Base-by-base conservation (phyloP, 2,888 invertebrate genomes). In the Stenurella melanura region DNA sequence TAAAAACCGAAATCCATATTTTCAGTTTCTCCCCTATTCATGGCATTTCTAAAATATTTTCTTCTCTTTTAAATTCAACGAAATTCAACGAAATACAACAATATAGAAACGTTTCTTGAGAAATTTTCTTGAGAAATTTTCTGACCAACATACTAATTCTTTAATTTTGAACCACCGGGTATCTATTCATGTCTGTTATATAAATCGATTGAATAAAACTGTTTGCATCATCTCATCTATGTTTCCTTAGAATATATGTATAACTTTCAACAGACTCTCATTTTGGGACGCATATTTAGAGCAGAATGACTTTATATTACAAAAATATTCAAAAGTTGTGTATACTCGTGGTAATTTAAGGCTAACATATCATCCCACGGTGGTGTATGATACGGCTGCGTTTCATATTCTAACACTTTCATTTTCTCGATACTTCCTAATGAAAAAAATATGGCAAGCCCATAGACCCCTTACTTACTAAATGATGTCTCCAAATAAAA, bases 371-470 rank as follows among this genome's bases (percentile, higher is more conserved):
- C 50, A 0, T 17, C n/a, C 5, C 15, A n/a, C n/a, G n/a, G 4
- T 4, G 50, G 50, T 50, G 50, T 50, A 15, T 50, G 50, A n/a
- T 50, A 15, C 5, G 50, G 50, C 12, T 6, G n/a, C 3, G 50
- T 50, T n/a, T 15, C n/a, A 50, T 50, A 50, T n/a, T 50, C 50
- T 50, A 50, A 50, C n/a, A 50, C 50, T n/a, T 50, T 50, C n/a
- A 12, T 50, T 50, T 50, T n/a, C 50, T 50, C 5, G 50, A n/a
- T 50, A 50, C 50, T 50, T 50, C n/a, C 50, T 50, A 50, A 50
- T n/a, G 50, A 50, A 50, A 50, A 42, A 50, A n/a, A n/a, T 50
- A n/a, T n/a, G n/a, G n/a, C 5, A 42, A 42, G n/a, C n/a, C 6
- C n/a, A 50, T 50, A 50, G 30, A 34, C 1, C 4, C 4, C 21